Evolutionary conservation across 2,888 invertebrate species (phyloP).

Genomic region (Drosophila incognita): DNA sequence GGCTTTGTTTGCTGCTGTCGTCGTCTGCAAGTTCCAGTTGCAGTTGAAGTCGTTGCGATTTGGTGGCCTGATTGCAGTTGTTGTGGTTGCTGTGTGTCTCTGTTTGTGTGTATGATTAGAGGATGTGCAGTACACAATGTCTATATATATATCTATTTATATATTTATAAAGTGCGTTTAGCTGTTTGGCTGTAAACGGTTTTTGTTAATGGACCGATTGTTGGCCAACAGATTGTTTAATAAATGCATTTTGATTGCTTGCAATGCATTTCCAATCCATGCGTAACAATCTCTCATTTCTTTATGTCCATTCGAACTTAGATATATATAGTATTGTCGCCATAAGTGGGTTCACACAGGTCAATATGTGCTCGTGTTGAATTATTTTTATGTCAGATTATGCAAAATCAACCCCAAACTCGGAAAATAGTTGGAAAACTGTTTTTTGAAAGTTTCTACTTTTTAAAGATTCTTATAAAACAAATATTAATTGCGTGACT

Average conservation of each 20-base stretch:
- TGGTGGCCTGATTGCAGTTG: slow-evolving; percentile 61
- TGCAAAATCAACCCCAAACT: neutral
- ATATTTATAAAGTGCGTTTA: slow-evolving; percentile 1
- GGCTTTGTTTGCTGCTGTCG: slow-evolving; percentile 53
- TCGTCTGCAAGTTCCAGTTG: slow-evolving; percentile 29
- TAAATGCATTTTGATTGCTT: slow-evolving; percentile 56
- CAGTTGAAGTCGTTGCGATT: slow-evolving; percentile 51
- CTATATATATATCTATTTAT: neutral
- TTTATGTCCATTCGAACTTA: neutral
- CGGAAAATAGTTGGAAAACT: neutral
- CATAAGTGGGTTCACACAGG: slow-evolving; percentile 1
- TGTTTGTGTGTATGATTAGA: slow-evolving; percentile 28
- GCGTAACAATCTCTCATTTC: slow-evolving; percentile 1
- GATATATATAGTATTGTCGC: neutral
- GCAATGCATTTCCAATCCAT: neutral
- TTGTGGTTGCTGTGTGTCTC: slow-evolving; percentile 18
- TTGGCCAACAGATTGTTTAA: slow-evolving; percentile 39
- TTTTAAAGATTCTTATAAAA: neutral
- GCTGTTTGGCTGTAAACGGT: slow-evolving; percentile 20
- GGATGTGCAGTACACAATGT: slow-evolving; percentile 40
- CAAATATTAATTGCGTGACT: neutral
- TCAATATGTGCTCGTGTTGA: neutral
- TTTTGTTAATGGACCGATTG: slow-evolving; percentile 55
- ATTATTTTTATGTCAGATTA: neutral
- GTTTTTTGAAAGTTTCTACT: neutral